phyloP scores from a whole-genome alignment of 2,113 vertebrate genomes.

The Ornithorhynchus anatinus region DNA sequence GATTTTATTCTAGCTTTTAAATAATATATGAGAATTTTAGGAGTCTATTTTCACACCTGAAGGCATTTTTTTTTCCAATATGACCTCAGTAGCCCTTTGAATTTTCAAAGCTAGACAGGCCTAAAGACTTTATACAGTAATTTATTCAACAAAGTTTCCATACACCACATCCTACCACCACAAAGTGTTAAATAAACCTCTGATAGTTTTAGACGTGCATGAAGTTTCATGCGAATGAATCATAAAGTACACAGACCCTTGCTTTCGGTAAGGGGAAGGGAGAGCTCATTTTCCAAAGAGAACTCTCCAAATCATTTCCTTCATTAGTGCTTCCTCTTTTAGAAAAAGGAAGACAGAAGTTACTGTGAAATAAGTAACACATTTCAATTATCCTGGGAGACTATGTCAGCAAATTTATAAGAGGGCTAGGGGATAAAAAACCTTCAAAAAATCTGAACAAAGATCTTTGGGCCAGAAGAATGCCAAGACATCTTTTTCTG shows the following conservation, averaged over 20 bases:
- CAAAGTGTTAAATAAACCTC: constrained; percentile 37
- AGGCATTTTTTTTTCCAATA: constrained; percentile 7
- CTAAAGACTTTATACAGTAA: constrained; percentile 32
- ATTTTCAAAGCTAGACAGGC: constrained; percentile 3
- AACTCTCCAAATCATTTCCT: constrained; percentile 13
- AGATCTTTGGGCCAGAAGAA: neutral
- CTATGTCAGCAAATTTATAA: neutral
- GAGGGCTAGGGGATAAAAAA: neutral
- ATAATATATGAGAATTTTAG: neutral
- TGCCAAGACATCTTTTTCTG: too few species aligned
- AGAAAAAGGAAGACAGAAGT: constrained; percentile 31
- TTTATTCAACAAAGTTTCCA: constrained; percentile 35
- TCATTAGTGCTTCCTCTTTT: constrained; percentile 25
- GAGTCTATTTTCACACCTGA: constrained; percentile 2
- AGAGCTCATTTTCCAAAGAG: constrained; percentile 6
- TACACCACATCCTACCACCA: constrained; percentile 7
- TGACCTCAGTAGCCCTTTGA: constrained; percentile 5
- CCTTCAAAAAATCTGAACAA: neutral
- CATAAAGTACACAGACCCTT: constrained; percentile 30
- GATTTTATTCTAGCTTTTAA: too few species aligned
- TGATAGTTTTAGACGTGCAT: constrained; percentile 33
- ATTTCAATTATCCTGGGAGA: constrained; percentile 23
- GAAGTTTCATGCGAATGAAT: constrained; percentile 35
- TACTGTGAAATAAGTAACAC: constrained; percentile 22
- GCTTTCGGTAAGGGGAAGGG: constrained; percentile 23